Evolutionary conservation across 53 echinoderm and acorn worm species (phyloP).

Genomic region (Henricia sp.): DNA sequence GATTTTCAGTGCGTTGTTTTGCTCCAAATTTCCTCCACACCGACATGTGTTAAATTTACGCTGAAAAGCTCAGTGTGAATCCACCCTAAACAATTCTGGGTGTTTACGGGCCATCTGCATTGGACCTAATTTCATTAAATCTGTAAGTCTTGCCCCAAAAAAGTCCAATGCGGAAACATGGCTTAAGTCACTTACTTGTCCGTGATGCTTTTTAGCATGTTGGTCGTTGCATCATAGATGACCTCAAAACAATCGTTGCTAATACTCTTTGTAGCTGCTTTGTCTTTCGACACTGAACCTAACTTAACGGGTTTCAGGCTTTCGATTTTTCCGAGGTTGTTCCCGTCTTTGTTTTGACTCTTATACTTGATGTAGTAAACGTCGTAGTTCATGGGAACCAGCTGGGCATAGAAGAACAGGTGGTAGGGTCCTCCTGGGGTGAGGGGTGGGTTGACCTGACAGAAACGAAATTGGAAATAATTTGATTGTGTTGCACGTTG

Average conservation of each 20-base stretch:
- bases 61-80: no score
- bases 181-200: slow-evolving; percentile 68
- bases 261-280: slow-evolving; percentile 38
- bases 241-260: slow-evolving; percentile 79
- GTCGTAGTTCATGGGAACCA: slow-evolving; percentile 70
- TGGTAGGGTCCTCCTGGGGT: slow-evolving; percentile 44
- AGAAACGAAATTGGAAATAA: no score
- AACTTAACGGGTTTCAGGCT: background rate
- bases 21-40: no score
- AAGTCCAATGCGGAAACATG: no score
- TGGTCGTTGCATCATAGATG: slow-evolving; percentile 60
- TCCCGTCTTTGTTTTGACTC: background rate
- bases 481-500: no score
- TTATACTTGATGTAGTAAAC: slow-evolving; percentile 65
- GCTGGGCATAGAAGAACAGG: slow-evolving; percentile 79
- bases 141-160: no score
- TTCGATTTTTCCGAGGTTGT: slow-evolving; percentile 29
- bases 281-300: background rate
- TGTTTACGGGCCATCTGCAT: no score
- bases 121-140: no score
- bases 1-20: no score
- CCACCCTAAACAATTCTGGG: no score
- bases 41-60: no score
- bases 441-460: slow-evolving; percentile 68
- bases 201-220: slow-evolving; percentile 65